phyloP scores from a whole-genome alignment of 2,113 vertebrate genomes.

The Hypomesus transpacificus region DNA sequence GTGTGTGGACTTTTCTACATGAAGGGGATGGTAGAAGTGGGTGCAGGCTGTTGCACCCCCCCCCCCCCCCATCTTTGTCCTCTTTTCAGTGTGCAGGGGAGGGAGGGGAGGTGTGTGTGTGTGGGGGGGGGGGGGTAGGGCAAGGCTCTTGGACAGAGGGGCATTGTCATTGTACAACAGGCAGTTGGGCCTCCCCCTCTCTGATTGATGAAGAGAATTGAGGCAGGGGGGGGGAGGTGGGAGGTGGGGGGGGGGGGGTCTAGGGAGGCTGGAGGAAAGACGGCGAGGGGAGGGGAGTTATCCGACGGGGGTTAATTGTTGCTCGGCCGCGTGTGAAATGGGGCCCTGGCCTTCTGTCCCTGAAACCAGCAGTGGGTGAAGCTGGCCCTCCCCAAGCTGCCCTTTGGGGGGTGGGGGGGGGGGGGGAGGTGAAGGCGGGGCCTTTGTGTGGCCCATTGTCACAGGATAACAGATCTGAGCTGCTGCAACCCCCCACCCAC shows the following conservation, averaged over 20 bases:
- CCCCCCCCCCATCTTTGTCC: not conserved
- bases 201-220: constrained; percentile 52
- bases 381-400: constrained; percentile 21
- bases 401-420: constrained; percentile 36
- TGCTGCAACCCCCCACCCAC: not conserved
- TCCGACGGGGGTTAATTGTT: constrained; percentile 65
- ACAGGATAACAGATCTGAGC: constrained; percentile 1
- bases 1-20: not conserved
- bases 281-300: constrained; percentile 39
- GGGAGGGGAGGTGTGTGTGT: not conserved
- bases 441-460: constrained; percentile 43
- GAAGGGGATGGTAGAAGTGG: not conserved
- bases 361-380: constrained; percentile 57
- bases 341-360: constrained; percentile 67
- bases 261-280: constrained; percentile 35
- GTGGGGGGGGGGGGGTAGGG: constrained; percentile 26
- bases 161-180: constrained; percentile 67
- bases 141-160: constrained; percentile 63
- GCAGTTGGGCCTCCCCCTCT: constrained; percentile 61
- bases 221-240: constrained; percentile 39
- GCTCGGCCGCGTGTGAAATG: constrained; percentile 70
- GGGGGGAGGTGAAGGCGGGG: constrained; percentile 26
- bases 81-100: not conserved
- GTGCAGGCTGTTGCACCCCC: not conserved
- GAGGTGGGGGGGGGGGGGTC: constrained; percentile 45